A percentile compares a stretch with the other conserved stretches of the same genome.
These are phyloP conservation scores for Agrochola macilenta DNA, from an alignment of 2,888 invertebrate genomes.

Conservation along the genomic window DNA sequence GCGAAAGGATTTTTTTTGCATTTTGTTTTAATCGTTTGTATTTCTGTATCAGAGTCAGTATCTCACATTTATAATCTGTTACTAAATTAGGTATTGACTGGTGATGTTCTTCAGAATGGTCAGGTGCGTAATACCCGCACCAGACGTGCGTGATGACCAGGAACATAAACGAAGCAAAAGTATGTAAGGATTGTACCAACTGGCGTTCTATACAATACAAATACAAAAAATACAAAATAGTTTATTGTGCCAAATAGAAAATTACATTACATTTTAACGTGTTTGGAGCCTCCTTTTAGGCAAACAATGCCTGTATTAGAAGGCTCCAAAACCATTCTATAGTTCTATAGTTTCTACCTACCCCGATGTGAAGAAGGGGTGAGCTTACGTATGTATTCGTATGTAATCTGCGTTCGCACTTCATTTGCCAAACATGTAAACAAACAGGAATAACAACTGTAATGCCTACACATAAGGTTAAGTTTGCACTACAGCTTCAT, in stretches of 20 bases:
- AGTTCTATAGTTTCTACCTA: neutral
- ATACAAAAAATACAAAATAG: no score
- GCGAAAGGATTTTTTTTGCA: neutral
- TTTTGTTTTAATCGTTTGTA: neutral
- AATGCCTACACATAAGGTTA: no score
- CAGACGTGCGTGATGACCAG: neutral
- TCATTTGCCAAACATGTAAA: no score
- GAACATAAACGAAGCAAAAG: neutral
- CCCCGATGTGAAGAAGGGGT: neutral
- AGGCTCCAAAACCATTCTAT: no score
- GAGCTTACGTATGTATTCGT: neutral
- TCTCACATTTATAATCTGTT: neutral
- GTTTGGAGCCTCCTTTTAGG: no score
- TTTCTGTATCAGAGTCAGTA: neutral
- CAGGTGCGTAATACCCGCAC: neutral
- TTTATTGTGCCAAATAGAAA: no score
- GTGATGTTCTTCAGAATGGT: neutral
- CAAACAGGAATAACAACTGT: no score
- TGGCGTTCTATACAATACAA: no score
- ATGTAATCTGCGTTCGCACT: neutral
- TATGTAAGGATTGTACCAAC: neutral
- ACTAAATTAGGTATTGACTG: neutral
- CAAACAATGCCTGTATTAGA: no score
- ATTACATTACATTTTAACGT: no score
- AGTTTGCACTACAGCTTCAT: no score